These are phyloP conservation scores for Helicoverpa zea DNA, from an alignment of 1,140 invertebrate genomes.

Conservation along the genomic window DNA sequence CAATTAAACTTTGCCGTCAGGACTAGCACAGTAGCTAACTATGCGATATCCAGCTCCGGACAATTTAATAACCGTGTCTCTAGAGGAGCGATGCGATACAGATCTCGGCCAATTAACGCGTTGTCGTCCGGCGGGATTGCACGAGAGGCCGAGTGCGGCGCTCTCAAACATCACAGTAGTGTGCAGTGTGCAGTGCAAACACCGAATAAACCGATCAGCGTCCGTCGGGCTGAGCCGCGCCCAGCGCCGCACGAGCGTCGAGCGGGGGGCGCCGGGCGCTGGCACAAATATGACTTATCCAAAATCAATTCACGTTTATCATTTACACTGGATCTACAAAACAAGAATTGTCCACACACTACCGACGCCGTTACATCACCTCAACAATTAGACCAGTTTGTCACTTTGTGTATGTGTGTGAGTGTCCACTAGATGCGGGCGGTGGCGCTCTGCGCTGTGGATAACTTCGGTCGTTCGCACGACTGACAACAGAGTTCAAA, in stretches of 20 bases:
- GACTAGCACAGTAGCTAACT: background rate
- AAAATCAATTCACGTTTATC: no score
- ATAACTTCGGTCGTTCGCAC: no score
- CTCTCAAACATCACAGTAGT: background rate
- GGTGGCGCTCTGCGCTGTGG: no score
- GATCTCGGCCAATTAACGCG: slow-evolving; percentile 28
- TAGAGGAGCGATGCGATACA: background rate
- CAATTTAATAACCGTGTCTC: background rate
- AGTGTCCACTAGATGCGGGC: no score
- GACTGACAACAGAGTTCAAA: no score
- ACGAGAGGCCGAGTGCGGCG: background rate
- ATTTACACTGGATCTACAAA: no score
- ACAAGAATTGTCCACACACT: no score
- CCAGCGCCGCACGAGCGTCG: background rate
- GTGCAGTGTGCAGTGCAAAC: background rate
- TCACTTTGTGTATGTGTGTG: no score
- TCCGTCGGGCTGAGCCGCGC: background rate
- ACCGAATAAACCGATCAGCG: background rate
- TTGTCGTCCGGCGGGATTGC: slow-evolving; percentile 7
- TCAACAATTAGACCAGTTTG: no score
- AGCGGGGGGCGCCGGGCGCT: background rate
- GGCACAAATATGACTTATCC: no score
- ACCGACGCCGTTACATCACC: no score
- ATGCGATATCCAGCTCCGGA: background rate
- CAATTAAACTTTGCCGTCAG: no score